Evolutionary conservation across 2,797 vertebrate genomes (phyloP).

Genomic region (Melanotaenia maccullochi): DNA sequence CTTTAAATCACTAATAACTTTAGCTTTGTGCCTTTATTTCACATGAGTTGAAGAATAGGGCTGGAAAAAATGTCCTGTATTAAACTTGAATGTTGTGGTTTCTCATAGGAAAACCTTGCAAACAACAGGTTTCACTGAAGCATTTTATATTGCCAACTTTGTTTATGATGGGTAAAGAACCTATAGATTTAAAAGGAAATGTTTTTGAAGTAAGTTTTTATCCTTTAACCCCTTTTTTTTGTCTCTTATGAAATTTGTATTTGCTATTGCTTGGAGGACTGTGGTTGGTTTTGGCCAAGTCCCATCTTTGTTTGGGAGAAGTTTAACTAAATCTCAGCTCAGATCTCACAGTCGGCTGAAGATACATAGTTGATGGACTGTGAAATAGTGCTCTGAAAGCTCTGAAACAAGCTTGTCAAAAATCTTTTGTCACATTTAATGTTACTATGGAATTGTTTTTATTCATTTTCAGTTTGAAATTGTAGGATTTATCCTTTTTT

Average conservation of each 20-base stretch:
- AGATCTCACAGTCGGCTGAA: background rate
- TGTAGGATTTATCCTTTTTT: background rate
- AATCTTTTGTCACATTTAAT: background rate
- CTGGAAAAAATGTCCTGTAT: background rate
- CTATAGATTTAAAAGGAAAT: background rate
- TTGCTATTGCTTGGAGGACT: background rate
- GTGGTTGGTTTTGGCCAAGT: background rate
- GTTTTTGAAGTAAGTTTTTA: background rate
- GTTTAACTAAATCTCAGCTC: background rate
- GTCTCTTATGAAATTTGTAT: background rate
- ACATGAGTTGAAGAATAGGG: background rate
- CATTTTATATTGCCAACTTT: background rate
- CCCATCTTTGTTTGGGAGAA: slow-evolving; percentile 1
- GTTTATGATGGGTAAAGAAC: background rate
- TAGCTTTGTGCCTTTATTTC: slow-evolving; percentile 6
- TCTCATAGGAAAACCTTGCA: background rate
- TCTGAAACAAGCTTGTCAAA: background rate
- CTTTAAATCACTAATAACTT: background rate
- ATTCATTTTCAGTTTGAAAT: background rate
- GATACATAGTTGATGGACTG: background rate
- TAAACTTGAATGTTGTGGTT: background rate
- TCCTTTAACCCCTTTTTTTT: too few relatives aligned
- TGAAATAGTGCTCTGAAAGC: background rate
- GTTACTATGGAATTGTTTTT: background rate
- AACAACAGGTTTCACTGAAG: background rate